Evolutionary conservation across 2,888 invertebrate species (phyloP).

Genomic region (Platycheirus albimanus): DNA sequence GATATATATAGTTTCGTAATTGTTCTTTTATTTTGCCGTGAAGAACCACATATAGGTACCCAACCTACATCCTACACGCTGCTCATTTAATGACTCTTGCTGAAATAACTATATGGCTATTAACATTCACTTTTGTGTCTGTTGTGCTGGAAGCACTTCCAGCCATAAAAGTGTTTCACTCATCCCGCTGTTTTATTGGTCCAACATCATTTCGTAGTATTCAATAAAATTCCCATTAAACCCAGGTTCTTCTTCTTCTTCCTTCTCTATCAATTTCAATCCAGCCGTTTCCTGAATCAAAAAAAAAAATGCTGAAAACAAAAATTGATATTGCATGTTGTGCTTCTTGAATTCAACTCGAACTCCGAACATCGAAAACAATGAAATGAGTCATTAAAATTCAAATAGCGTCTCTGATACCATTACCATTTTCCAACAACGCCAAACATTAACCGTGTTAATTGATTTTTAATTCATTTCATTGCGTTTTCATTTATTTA

Average conservation of each 20-base stretch:
- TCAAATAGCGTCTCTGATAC: constrained; percentile 44
- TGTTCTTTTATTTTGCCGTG: too few species aligned
- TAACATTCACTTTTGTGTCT: background rate
- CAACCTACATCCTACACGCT: background rate
- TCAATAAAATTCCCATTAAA: constrained; percentile 44
- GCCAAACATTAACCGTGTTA: constrained; percentile 36
- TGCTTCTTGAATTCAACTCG: background rate
- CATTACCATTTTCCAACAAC: constrained; percentile 13
- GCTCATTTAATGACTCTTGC: background rate
- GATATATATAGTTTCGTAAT: too few species aligned
- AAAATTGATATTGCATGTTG: constrained; percentile 22
- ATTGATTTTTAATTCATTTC: constrained; percentile 62
- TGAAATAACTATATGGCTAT: background rate
- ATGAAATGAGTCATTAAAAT: constrained; percentile 45
- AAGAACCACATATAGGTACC: too few species aligned
- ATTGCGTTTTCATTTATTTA: constrained; percentile 40
- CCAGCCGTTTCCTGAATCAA: background rate
- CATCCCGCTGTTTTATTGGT: constrained; percentile 41
- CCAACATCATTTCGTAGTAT: constrained; percentile 20
- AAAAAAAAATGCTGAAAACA: background rate
- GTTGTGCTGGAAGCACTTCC: background rate
- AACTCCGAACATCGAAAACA: background rate
- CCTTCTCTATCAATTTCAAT: too few species aligned
- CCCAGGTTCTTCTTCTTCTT: background rate
- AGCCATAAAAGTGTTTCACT: constrained; percentile 15